These are phyloP conservation scores for Rhagoletis pomonella DNA, from an alignment of 1,140 invertebrate species.

Conservation along the genomic window DNA sequence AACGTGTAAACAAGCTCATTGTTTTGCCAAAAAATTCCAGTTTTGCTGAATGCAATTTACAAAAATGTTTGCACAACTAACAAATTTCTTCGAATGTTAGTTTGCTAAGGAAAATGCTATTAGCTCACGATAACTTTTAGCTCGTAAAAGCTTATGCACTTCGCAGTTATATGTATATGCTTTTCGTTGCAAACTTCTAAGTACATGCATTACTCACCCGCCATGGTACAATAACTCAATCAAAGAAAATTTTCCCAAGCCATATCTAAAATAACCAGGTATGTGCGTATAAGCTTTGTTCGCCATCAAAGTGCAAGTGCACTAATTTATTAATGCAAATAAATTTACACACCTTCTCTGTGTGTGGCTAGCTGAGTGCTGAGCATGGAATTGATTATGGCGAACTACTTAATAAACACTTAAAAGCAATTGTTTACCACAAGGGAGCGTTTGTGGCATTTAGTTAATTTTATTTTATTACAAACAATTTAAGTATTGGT, in stretches of 20 bases:
- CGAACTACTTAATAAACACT: slow-evolving; percentile 19
- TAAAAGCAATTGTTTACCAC: not conserved
- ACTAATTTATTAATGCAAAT: slow-evolving; percentile 5
- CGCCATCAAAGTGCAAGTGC: slow-evolving; percentile 15
- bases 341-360: too few relatives aligned
- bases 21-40: too few relatives aligned
- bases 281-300: not conserved
- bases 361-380: not conserved
- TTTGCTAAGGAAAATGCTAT: too few relatives aligned
- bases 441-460: not conserved
- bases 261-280: too few relatives aligned
- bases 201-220: not conserved
- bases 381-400: too few relatives aligned
- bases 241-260: slow-evolving; percentile 4
- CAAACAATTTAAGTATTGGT: slow-evolving; percentile 5
- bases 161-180: too few relatives aligned
- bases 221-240: not conserved
- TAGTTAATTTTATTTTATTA: slow-evolving; percentile 38
- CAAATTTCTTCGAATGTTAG: too few relatives aligned
- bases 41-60: too few relatives aligned
- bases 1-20: too few relatives aligned
- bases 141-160: too few relatives aligned
- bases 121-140: too few relatives aligned
- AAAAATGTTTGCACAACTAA: too few relatives aligned
- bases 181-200: not conserved